Percentiles rank a stretch among this genome's conserved stretches.
Conservation (phyloP, 2,113 vertebrate species). For the Entelurus aequoreus region DNA sequence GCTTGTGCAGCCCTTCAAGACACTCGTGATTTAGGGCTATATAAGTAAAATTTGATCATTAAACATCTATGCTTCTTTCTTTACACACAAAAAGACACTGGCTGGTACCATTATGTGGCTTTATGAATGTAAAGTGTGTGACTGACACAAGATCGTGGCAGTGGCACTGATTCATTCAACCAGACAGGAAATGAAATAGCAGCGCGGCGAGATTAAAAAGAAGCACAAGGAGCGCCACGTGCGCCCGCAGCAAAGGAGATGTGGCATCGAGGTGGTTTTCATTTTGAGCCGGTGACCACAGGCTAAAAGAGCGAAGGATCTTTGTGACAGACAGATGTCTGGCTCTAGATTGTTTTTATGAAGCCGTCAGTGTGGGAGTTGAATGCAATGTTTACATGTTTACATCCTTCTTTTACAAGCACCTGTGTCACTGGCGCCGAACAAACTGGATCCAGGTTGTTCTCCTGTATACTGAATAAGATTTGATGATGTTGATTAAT, state of each 20-base stretch:
- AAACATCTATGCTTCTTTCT: too few species aligned
- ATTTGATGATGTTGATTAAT: too few species aligned
- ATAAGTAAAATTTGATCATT: too few species aligned
- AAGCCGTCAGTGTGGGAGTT: not conserved
- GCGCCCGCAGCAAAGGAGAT: conserved; percentile 34
- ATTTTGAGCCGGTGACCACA: conserved; percentile 25
- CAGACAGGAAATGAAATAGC: conserved; percentile 60
- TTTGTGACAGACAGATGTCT: conserved; percentile 15
- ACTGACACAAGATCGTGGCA: conserved; percentile 33
- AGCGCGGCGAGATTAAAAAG: conserved; percentile 55
- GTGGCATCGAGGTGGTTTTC: conserved; percentile 22
- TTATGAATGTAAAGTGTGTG: not conserved
- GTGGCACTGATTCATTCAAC: conserved; percentile 49
- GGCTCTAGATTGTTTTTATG: not conserved
- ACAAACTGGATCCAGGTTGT: too few species aligned
- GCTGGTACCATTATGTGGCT: not conserved
- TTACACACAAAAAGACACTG: not conserved
- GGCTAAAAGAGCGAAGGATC: conserved; percentile 17
- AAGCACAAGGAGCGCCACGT: conserved; percentile 22
- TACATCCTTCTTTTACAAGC: too few species aligned
- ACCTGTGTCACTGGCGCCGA: too few species aligned
- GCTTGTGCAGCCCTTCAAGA: too few species aligned
- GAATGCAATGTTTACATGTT: not conserved
- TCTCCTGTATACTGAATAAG: too few species aligned
- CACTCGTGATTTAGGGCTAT: too few species aligned